Conservation (phyloP, 2,888 invertebrate genomes). For the Allophyes oxyacanthae region DNA sequence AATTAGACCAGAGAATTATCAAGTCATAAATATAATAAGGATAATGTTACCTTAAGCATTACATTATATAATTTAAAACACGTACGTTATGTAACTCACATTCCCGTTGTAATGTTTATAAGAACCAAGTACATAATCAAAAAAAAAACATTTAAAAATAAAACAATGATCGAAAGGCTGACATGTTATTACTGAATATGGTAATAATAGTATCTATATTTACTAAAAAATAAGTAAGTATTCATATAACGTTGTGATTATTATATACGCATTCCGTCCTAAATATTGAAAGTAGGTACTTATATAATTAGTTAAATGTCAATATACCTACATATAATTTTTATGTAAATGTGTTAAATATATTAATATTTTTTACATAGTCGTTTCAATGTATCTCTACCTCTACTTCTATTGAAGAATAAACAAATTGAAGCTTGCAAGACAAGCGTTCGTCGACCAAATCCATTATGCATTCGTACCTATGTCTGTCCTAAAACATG, state of each 20-base stretch:
- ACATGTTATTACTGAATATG: not conserved
- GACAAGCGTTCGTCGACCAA: too few relatives aligned
- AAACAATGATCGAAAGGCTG: too few relatives aligned
- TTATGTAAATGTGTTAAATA: conserved; percentile 48
- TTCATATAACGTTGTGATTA: conserved; percentile 57
- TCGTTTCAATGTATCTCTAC: conserved; percentile 21
- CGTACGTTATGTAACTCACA: conserved; percentile 13
- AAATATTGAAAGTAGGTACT: conserved; percentile 38
- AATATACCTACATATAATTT: conserved; percentile 47
- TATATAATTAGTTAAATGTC: conserved; percentile 29
- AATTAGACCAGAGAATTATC: conserved; percentile 12
- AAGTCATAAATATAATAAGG: conserved; percentile 7
- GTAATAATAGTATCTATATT: conserved; percentile 2
- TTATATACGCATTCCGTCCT: conserved; percentile 58
- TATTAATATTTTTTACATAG: conserved; percentile 41
- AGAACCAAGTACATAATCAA: too few relatives aligned
- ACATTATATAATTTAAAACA: conserved; percentile 4
- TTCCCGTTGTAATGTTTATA: conserved; percentile 11
- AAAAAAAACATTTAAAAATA: too few relatives aligned
- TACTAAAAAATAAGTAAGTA: conserved; percentile 27
- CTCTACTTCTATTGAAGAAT: not conserved
- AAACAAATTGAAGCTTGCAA: too few relatives aligned
- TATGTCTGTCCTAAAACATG: too few relatives aligned
- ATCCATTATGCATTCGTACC: too few relatives aligned
- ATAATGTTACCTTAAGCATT: conserved; percentile 29